Conservation (phyloP, 2,113 vertebrate genomes). For the Daboia siamensis region DNA sequence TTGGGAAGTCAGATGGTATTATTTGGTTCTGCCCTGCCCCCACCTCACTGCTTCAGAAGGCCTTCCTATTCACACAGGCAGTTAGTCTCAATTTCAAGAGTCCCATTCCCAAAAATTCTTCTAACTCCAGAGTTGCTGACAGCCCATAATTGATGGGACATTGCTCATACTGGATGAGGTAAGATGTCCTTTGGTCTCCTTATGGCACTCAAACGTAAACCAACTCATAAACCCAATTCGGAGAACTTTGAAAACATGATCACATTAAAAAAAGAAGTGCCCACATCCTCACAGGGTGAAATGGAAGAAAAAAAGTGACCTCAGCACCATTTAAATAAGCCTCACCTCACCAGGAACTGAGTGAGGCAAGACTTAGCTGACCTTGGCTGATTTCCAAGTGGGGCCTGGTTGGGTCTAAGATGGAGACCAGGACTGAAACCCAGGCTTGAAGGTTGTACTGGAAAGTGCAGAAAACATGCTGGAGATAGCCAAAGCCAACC, state of each 20-base stretch:
- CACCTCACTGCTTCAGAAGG: neutral
- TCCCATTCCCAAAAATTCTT: neutral
- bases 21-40: neutral
- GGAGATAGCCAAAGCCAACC: neutral
- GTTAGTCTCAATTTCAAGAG: neutral
- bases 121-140: neutral
- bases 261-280: neutral
- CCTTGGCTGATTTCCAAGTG: neutral
- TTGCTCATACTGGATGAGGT: neutral
- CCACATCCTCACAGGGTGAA: neutral
- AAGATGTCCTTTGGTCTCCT: neutral
- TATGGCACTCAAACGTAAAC: neutral
- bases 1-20: neutral
- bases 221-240: neutral
- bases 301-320: neutral
- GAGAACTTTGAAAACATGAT: neutral
- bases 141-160: neutral
- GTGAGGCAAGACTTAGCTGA: neutral
- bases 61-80: neutral
- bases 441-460: neutral
- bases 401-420: neutral
- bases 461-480: neutral
- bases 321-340: neutral
- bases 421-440: neutral
- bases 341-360: neutral